A percentile compares a stretch with the other conserved stretches of the same genome.
Evolutionary conservation across 1,140 invertebrate species (phyloP).

Genomic region (Drosophila nigrodunni): DNA sequence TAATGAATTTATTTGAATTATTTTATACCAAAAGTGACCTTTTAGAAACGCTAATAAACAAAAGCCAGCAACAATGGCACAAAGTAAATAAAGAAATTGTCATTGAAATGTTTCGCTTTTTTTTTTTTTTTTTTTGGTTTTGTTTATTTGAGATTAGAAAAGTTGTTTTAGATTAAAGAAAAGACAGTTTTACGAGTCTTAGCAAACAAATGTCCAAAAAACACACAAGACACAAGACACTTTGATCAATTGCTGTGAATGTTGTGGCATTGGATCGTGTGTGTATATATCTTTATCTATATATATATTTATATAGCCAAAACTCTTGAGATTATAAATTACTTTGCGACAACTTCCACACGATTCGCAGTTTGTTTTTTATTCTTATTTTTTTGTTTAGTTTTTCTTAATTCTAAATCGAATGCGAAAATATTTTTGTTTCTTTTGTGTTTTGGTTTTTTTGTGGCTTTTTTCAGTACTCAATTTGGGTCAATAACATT

Average conservation of each 20-base stretch:
- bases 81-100: not conserved
- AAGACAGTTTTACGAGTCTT: not conserved
- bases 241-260: slow-evolving; percentile 11
- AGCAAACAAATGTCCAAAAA: not conserved
- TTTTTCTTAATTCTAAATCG: slow-evolving; percentile 66
- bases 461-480: slow-evolving; percentile 13
- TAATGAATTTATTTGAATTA: too few species aligned
- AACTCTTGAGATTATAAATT: slow-evolving; percentile 17
- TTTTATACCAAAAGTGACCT: not conserved
- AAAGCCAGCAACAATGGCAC: not conserved
- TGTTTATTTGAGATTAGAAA: not conserved
- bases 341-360: slow-evolving; percentile 14
- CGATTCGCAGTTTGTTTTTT: slow-evolving; percentile 27
- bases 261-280: slow-evolving; percentile 10
- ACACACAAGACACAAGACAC: not conserved
- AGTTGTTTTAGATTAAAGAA: not conserved
- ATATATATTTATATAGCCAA: not conserved
- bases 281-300: not conserved
- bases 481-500: slow-evolving; percentile 79
- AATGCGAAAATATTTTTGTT: slow-evolving; percentile 41
- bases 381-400: not conserved
- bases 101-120: not conserved
- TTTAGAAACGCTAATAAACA: not conserved
- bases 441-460: not conserved
- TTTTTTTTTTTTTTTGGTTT: not conserved